Conservation (phyloP, 2,888 invertebrate species). For the Volucella zonaria region DNA sequence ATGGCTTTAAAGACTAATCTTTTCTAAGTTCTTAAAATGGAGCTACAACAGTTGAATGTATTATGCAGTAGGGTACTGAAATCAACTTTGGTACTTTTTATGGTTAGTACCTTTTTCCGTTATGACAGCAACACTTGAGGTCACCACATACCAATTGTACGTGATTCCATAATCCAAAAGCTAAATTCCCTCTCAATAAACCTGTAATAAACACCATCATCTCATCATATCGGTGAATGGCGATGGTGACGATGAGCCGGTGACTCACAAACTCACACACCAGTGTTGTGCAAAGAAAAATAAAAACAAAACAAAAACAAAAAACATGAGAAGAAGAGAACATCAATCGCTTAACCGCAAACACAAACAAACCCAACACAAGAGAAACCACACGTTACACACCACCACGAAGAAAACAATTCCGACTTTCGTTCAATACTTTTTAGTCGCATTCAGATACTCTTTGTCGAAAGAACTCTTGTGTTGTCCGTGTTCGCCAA, state of each 20-base stretch:
- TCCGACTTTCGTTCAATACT: conserved; percentile 70
- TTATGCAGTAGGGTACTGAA: no score
- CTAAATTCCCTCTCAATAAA: conserved; percentile 53
- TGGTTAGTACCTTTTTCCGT: background rate
- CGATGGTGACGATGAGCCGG: no score
- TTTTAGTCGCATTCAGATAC: conserved; percentile 74
- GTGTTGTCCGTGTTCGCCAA: conserved; percentile 60
- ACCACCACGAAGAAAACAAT: conserved; percentile 71
- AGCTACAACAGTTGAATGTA: no score
- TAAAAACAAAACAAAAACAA: background rate
- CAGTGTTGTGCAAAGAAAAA: conserved; percentile 8
- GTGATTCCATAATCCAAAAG: conserved; percentile 11
- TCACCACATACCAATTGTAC: background rate
- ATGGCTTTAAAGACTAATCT: no score
- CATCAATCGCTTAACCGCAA: conserved; percentile 66
- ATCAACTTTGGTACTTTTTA: no score
- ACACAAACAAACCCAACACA: conserved; percentile 55
- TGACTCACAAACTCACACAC: background rate
- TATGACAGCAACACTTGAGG: conserved; percentile 42
- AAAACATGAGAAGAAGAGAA: conserved; percentile 53
- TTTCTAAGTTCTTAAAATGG: no score
- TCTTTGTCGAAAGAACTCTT: conserved; percentile 69
- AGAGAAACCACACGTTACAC: conserved; percentile 54
- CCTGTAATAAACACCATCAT: conserved; percentile 50
- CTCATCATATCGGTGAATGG: background rate